Evolutionary conservation across 2,888 invertebrate genomes (phyloP), one percentile per base, ranked within the genome.

Genomic region (Mesorhabditis sp.): DNA sequence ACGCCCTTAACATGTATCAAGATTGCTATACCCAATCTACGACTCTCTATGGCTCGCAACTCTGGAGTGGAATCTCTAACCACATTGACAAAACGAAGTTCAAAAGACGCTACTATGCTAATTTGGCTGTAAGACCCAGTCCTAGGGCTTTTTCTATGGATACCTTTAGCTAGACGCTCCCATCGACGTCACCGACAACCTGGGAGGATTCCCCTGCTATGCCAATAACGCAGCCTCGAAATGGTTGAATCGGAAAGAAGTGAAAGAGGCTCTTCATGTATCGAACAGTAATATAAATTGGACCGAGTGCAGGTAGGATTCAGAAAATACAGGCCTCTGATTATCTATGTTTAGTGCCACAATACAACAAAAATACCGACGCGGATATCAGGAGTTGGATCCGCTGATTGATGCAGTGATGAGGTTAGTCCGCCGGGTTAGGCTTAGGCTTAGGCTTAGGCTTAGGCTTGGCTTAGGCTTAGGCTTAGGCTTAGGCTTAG

Each of bases 181-280:
- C n/a, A n/a, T 28, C 41, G 63, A 69, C 43, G 58, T 64, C 15
- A 69, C 69, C 41, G 69, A 69, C 62, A 61, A 15, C 43, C 58
- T 43, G 43, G 68, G 69, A n/a, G 73, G 72, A 4, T 75, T 75
- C 65, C 72, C 72, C 1, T 75, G 75, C 67, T 75, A 65, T 67
- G 74, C 71, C 10, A 66, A 68, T 4, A 42, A 44, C 13, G 74
- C 71, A 4, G 74, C 74, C 5, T 62, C 61, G 4, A 42, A 7
- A 45, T 69, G 65, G 43, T 61, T 69, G 61, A 66, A 66, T 4
- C 13, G 41, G 3, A 7, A 42, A 4, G 66, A 74, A n/a, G 76
- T 75, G 3, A 68, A 68, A 43, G 44, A 50, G 43, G 76, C 75
- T 28, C 70, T 75, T n/a, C 76, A 75, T 62, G 69, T 75, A 5